Percentiles rank a stretch among this genome's conserved stretches.
Evolutionary conservation across 2,797 vertebrate genomes (phyloP).

Genomic region (Rhadinocentrus ornatus): DNA sequence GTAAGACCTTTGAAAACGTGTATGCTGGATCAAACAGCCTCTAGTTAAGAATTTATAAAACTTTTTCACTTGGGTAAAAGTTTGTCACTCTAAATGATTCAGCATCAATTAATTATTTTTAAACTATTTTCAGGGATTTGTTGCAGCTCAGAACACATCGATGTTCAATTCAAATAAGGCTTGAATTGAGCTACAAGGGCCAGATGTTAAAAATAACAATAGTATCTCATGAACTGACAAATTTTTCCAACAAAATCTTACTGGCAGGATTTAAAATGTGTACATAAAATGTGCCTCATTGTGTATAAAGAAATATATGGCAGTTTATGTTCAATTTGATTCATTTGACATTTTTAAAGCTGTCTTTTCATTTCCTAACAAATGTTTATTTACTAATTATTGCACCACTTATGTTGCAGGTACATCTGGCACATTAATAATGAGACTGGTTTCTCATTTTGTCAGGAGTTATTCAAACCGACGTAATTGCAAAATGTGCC

Average conservation of each 20-base stretch:
- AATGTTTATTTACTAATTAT: neutral
- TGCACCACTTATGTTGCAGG: neutral
- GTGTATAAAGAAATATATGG: neutral
- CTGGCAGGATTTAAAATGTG: neutral
- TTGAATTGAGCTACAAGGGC: neutral
- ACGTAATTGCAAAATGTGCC: neutral
- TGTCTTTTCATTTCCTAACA: neutral
- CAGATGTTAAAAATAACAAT: neutral
- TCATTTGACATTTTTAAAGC: neutral
- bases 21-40: neutral
- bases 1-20: neutral
- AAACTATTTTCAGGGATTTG: neutral
- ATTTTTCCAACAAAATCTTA: neutral
- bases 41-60: neutral
- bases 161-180: neutral
- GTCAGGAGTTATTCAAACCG: conserved; percentile 2
- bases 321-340: neutral
- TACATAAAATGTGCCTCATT: neutral
- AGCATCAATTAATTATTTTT: neutral
- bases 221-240: neutral
- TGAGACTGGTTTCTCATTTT: neutral
- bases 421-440: neutral
- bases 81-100: neutral
- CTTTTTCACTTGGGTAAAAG: neutral
- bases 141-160: neutral